These are phyloP conservation scores for Noctuana brunneofusca DNA, from an alignment of 2,888 invertebrate species.

Conservation along the genomic window DNA sequence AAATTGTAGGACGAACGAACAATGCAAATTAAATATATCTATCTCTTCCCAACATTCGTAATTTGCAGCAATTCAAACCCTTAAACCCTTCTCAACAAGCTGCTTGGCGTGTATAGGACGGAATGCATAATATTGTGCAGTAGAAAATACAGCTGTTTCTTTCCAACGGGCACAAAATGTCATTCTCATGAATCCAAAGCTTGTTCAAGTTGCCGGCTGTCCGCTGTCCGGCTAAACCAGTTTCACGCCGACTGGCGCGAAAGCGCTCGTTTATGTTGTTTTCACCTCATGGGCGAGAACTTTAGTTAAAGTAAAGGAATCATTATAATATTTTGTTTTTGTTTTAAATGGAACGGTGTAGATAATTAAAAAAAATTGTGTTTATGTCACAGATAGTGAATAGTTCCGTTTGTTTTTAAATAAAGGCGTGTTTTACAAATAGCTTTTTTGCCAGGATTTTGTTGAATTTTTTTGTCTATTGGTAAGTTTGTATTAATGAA, in stretches of 20 bases:
- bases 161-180: conserved; percentile 33
- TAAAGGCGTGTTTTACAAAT: neutral
- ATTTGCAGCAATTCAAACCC: neutral
- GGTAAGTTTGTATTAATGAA: neutral
- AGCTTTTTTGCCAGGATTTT: conserved; percentile 1
- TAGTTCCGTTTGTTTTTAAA: neutral
- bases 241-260: conserved; percentile 50
- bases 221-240: conserved; percentile 49
- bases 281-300: neutral
- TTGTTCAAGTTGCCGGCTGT: conserved; percentile 37
- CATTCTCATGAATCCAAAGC: conserved; percentile 43
- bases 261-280: conserved; percentile 40
- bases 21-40: neutral
- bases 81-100: neutral
- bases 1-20: neutral
- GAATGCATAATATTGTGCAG: neutral
- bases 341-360: neutral
- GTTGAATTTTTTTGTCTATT: neutral
- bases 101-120: neutral
- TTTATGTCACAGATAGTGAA: neutral
- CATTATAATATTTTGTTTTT: neutral
- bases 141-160: conserved; percentile 7
- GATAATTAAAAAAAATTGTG: conserved; percentile 2
- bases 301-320: conserved; percentile 1
- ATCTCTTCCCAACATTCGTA: conserved; percentile 6